Conservation (phyloP, 2,113 vertebrate species). For the Arvicanthis niloticus region DNA sequence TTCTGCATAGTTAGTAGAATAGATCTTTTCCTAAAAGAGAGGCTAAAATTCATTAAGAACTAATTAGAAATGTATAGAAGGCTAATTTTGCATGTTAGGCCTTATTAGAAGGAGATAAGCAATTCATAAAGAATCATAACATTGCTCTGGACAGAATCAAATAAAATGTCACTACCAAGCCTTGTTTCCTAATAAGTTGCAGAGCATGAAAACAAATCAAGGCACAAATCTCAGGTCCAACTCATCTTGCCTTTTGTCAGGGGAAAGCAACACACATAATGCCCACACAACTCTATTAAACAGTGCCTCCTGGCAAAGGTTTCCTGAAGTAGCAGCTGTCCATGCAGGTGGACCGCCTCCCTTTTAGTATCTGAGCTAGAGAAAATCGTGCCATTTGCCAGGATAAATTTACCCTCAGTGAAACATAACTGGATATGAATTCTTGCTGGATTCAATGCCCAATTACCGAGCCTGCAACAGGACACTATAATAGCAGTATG, state of each 20-base stretch:
- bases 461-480: conserved; percentile 50
- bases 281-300: conserved; percentile 68
- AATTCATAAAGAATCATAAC: conserved; percentile 87
- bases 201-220: conserved; percentile 72
- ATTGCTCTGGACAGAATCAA: conserved; percentile 83
- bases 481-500: conserved; percentile 61
- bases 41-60: conserved; percentile 89
- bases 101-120: conserved; percentile 88
- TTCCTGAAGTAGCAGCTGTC: conserved; percentile 71
- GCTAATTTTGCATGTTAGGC: conserved; percentile 88
- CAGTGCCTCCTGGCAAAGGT: conserved; percentile 67
- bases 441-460: conserved; percentile 58
- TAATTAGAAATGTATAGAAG: conserved; percentile 88
- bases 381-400: conserved; percentile 67
- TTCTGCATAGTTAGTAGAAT: conserved; percentile 85
- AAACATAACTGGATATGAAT: conserved; percentile 68
- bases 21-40: conserved; percentile 85
- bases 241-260: conserved; percentile 73
- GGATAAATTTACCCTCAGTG: conserved; percentile 48
- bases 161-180: conserved; percentile 80
- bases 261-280: conserved; percentile 49
- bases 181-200: conserved; percentile 70
- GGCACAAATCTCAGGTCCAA: conserved; percentile 70
- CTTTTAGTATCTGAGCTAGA: conserved; percentile 62
- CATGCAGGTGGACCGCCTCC: conserved; percentile 54